phyloP scores from a whole-genome alignment of 2,888 invertebrate genomes.

The Nineta flava region DNA sequence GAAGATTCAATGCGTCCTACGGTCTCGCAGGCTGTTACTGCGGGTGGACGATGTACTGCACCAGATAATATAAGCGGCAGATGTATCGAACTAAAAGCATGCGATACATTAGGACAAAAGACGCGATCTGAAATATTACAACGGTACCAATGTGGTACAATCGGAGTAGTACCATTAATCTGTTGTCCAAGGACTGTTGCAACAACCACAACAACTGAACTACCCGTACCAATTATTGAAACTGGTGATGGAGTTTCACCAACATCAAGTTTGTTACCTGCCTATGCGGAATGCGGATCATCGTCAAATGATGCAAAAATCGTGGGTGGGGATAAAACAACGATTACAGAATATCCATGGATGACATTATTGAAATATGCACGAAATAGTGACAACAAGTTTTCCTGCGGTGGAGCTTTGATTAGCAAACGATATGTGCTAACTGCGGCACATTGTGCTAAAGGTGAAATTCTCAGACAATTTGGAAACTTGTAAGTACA shows the following conservation, averaged over 20 bases:
- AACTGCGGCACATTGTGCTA: slow-evolving; percentile 38
- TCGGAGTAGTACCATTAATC: slow-evolving; percentile 28
- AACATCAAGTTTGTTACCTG: neutral
- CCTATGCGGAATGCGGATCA: slow-evolving; percentile 16
- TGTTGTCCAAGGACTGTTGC: slow-evolving; percentile 30
- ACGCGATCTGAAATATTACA: slow-evolving; percentile 24
- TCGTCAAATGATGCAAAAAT: slow-evolving; percentile 21
- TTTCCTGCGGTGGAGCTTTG: slow-evolving; percentile 35
- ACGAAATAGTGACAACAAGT: too few species aligned
- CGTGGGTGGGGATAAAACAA: slow-evolving; percentile 25
- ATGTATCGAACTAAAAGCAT: slow-evolving; percentile 4
- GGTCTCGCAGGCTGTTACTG: neutral
- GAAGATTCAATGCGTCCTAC: slow-evolving; percentile 9
- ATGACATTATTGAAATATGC: slow-evolving; percentile 31
- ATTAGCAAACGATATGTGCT: slow-evolving; percentile 35
- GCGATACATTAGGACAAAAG: neutral
- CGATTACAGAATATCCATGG: slow-evolving; percentile 39
- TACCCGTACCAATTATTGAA: neutral
- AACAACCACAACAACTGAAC: too few species aligned
- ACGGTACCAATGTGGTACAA: slow-evolving; percentile 37
- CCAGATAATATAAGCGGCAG: neutral
- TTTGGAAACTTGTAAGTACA: slow-evolving; percentile 26
- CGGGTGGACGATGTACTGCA: neutral
- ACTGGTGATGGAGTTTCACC: neutral
- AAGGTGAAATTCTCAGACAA: slow-evolving; percentile 23